Evolutionary conservation across 2,888 invertebrate genomes (phyloP), one percentile per base, ranked within the genome.

Genomic region (Brachyptera putata): DNA sequence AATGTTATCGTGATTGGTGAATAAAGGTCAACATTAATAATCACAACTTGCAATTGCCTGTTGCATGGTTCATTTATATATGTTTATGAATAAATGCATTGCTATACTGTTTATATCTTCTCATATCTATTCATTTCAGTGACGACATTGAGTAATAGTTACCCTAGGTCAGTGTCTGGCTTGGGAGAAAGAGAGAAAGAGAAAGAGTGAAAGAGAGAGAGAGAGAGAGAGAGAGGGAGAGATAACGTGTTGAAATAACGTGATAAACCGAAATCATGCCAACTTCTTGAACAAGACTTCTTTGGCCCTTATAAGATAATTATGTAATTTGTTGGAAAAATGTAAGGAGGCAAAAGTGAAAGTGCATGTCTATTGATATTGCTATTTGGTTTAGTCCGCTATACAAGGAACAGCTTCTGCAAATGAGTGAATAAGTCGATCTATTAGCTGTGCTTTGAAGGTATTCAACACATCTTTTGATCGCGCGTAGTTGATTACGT

Each of bases 301-400:
- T 46, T 46, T 46, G 53, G 53, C 53, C 53, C 53, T 13, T 53
- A 36, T 53, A 36, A 16, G 30, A 36, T 53, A 53, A 36, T 53
- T 36, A 34, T 18, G 16, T 36, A 53, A 36, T 53, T 53, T 14
- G n/a, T 24, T 36, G 34, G 53, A 53, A 36, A 53, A 34, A 53
- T 53, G 22, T 53, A 18, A 53, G 53, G 34, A 22, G 46, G 18
- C 34, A 53, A 24, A 53, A 53, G 53, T 36, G 53, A 53, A 53
- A 53, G 53, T 53, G 34, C 16, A 21, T n/a, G n/a, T n/a, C n/a
- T n/a, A n/a, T n/a, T n/a, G n/a, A n/a, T n/a, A n/a, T 46, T 1
- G n/a, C 46, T 46, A 13, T 46, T 46, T 46, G 24, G n/a, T 22
- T 7, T 46, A 24, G 3, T 21, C 5, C 24, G 13, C 9, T 46